Conservation (phyloP, 2,113 vertebrate species). For the Ameiurus melas region DNA sequence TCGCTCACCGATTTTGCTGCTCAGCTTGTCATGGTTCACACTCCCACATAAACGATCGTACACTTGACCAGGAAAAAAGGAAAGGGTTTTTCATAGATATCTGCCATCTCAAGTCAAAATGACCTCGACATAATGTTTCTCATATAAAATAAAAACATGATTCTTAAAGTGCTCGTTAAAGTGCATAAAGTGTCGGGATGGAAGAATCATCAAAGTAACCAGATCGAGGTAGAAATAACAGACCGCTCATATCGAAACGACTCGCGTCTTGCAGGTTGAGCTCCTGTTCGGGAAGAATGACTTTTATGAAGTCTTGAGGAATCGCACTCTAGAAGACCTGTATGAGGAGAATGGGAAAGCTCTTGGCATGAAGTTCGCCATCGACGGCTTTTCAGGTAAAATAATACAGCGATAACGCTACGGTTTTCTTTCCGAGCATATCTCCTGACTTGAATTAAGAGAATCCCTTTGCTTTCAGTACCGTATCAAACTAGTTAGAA, state of each 20-base stretch:
- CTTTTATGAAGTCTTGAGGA: slow-evolving; percentile 82
- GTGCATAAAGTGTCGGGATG: background rate
- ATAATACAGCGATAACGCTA: background rate
- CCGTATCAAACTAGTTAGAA: background rate
- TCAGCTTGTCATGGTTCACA: background rate
- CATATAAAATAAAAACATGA: background rate
- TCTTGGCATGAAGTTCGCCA: slow-evolving; percentile 81
- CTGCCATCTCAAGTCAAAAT: background rate
- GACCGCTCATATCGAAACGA: background rate
- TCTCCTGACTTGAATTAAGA: background rate
- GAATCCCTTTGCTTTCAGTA: background rate
- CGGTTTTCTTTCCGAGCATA: background rate
- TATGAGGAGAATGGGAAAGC: slow-evolving; percentile 80
- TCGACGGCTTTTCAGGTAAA: slow-evolving; percentile 78
- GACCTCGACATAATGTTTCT: background rate
- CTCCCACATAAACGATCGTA: background rate
- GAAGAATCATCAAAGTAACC: background rate
- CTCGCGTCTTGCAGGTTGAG: slow-evolving; percentile 72
- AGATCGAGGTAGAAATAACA: background rate
- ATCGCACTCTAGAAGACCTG: slow-evolving; percentile 70
- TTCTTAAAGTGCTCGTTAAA: background rate
- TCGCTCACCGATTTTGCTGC: background rate
- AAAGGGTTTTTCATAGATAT: background rate
- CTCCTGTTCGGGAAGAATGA: slow-evolving; percentile 72
- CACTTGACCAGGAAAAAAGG: background rate